Conservation (phyloP, 2,797 vertebrate genomes). For the Girardinus metallicus region DNA sequence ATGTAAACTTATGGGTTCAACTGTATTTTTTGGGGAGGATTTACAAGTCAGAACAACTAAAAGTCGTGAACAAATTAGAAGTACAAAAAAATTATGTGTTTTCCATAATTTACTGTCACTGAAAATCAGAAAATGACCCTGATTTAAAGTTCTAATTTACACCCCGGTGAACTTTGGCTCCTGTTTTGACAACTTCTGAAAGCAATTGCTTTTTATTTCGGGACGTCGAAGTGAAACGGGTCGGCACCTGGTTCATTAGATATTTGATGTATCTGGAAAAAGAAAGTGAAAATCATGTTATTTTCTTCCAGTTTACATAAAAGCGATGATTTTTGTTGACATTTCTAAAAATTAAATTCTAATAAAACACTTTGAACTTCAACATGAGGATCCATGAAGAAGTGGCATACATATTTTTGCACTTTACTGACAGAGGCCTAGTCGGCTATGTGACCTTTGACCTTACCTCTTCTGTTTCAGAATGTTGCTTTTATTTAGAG, state of each 20-base stretch:
- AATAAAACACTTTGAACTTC: neutral
- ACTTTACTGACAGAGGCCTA: neutral
- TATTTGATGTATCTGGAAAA: neutral
- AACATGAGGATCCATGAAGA: neutral
- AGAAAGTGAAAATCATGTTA: neutral
- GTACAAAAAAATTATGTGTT: neutral
- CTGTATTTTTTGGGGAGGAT: neutral
- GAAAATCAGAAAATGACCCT: neutral
- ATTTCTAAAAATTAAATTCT: neutral
- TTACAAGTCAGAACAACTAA: neutral
- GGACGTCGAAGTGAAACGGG: neutral
- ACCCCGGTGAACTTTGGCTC: neutral
- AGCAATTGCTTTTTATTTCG: neutral
- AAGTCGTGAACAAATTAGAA: neutral
- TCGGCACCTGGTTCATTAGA: neutral
- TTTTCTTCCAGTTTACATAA: neutral
- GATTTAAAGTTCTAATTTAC: neutral
- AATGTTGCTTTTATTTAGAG: constrained; percentile 1
- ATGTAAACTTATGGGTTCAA: neutral
- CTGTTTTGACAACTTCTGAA: neutral
- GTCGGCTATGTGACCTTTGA: neutral
- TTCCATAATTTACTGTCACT: neutral
- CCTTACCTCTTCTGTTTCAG: neutral
- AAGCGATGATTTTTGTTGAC: neutral
- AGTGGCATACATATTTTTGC: neutral